phyloP scores from a whole-genome alignment of 2,888 invertebrate species.

The Blastobasis lacticolella region DNA sequence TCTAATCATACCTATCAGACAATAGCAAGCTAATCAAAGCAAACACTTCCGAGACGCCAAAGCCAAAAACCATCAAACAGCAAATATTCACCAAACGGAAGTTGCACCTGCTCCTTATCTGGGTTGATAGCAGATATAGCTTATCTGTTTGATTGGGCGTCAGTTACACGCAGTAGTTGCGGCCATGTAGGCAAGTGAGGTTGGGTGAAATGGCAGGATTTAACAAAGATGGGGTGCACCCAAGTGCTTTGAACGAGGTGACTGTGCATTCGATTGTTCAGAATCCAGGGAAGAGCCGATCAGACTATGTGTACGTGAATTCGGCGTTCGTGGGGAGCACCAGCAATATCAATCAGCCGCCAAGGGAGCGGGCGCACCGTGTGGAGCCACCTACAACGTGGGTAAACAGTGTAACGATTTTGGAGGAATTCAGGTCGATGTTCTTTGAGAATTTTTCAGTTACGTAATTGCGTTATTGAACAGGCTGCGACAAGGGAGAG shows the following conservation, averaged over 20 bases:
- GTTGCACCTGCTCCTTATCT: background rate
- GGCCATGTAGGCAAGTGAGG: conserved; percentile 8
- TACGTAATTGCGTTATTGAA: background rate
- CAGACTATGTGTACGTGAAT: conserved; percentile 52
- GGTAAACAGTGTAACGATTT: background rate
- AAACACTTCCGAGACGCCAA: background rate
- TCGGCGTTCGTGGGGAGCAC: conserved; percentile 47
- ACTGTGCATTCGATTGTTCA: background rate
- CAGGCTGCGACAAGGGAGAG: background rate
- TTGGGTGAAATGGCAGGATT: background rate
- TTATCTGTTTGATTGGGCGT: background rate
- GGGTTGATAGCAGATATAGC: background rate
- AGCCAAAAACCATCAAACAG: background rate
- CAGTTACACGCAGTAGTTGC: conserved; percentile 18
- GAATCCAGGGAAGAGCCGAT: no score
- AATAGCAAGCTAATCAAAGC: no score
- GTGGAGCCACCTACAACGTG: conserved; percentile 1
- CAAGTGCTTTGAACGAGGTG: conserved; percentile 3
- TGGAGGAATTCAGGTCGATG: no score
- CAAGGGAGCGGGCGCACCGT: background rate
- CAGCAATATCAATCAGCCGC: conserved; percentile 26
- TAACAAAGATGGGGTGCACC: background rate
- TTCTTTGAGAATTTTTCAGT: no score
- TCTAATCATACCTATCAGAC: no score
- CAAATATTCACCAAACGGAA: background rate